Conservation (phyloP, 2,797 vertebrate genomes). For the Coregonus sp. region DNA sequence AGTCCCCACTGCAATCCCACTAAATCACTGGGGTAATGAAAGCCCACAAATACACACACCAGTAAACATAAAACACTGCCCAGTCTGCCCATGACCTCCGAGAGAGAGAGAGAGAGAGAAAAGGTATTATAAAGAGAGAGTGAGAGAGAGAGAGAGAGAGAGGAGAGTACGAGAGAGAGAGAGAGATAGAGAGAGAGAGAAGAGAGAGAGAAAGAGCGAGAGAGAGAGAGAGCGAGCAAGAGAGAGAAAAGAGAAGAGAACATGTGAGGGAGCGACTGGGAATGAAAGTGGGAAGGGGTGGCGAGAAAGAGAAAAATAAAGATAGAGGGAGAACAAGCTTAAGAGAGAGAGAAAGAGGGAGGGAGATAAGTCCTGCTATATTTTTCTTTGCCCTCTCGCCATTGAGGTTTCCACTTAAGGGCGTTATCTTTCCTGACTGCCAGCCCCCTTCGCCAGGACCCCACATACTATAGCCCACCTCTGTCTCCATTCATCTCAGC, state of each 20-base stretch:
- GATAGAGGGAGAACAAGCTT: neutral
- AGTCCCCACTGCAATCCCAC: neutral
- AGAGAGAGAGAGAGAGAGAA: neutral
- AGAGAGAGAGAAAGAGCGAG: neutral
- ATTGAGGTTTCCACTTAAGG: neutral
- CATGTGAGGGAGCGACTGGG: neutral
- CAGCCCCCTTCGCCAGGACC: neutral
- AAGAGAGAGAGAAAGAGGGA: neutral
- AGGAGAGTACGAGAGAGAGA: too few species aligned
- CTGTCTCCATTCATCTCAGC: neutral
- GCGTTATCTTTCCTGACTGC: neutral
- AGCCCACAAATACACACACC: neutral
- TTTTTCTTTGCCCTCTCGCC: neutral
- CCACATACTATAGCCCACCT: neutral
- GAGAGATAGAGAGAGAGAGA: neutral
- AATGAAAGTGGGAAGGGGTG: constrained; percentile 2
- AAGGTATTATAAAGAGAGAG: too few species aligned
- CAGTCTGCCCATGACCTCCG: neutral
- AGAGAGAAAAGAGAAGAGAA: neutral
- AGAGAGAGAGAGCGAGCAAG: too few species aligned
- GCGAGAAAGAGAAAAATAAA: neutral
- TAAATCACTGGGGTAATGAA: neutral
- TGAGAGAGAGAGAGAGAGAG: neutral
- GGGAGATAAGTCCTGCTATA: neutral
- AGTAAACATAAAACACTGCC: neutral